Base-by-base conservation (phyloP, 2,797 vertebrate genomes). In the Lagothrix lagotricha region DNA sequence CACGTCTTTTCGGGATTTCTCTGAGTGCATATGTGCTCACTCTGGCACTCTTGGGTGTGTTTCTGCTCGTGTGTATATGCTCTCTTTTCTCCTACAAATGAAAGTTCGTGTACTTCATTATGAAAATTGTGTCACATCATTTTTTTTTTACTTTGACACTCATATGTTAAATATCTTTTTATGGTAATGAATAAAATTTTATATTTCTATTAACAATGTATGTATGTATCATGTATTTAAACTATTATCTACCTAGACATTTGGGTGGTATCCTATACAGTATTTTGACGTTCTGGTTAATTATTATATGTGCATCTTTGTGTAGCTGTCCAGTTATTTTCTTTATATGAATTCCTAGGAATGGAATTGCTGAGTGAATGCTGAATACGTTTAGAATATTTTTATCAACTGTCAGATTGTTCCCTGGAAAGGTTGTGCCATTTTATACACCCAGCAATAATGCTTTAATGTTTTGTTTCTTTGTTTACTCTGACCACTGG, bases 281-380 rank as follows among this genome's bases (percentile, higher is more conserved):
- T 82, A 39, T 73, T 86, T 94, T 83, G 64, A 8, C 50, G 57
- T 58, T 94, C 39, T 48, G 48, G 20, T 85, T 95, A 85, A 82
- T 93, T 90, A 82, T 75, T 96, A 5, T 83, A 48, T 82, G 13
- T 44, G 15, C 33, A 73, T 77, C 5, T 92, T 93, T 77, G 67
- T 86, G 22, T 41, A 85, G 5, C 22, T 57, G 17, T n/a, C 39
- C 24, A 50, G 5, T 83, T 87, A 36, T 61, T 93, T 93, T 48
- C 26, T 92, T 86, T 83, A 39, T 93, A 76, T 84, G 61, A 96
- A 85, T 96, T 93, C 19, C 86, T 92, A 80, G 75, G 14, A 81
- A n/a, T 92, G 10, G 24, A 93, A 67, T 86, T 91, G 24, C 26
- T 94, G 54, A 30, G 11, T 82, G 76, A 90, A 82, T 44, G 20